Evolutionary conservation across 92 coral and sea anemone genomes (phyloP).

Genomic region (Virgularia gustaviana): DNA sequence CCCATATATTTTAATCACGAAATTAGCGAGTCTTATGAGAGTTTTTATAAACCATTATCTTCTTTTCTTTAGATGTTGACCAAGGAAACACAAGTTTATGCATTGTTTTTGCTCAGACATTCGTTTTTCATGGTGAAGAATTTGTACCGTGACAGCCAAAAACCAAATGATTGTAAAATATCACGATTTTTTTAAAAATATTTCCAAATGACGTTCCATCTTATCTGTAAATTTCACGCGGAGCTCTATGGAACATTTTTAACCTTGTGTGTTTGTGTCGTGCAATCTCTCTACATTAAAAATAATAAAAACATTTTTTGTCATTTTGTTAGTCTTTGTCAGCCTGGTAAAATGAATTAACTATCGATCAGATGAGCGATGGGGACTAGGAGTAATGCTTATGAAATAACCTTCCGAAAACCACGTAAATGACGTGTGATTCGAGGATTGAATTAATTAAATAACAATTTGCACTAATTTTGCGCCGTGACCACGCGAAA

Average conservation of each 20-base stretch:
- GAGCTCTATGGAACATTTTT: neutral
- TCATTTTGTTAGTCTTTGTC: neutral
- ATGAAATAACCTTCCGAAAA: too few species aligned
- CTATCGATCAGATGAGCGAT: too few species aligned
- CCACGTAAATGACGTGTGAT: too few species aligned
- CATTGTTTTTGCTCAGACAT: conserved; percentile 35
- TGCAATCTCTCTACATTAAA: neutral
- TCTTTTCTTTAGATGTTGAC: neutral
- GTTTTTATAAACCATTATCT: neutral
- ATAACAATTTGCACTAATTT: too few species aligned
- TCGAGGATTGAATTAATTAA: too few species aligned
- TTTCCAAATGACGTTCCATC: neutral
- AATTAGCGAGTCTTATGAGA: neutral
- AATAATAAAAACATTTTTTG: neutral
- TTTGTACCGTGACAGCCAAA: conserved; percentile 8
- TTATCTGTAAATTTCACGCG: neutral
- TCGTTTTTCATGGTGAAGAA: conserved; percentile 30
- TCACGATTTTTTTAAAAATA: neutral
- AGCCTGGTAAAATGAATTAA: too few species aligned
- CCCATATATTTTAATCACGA: neutral
- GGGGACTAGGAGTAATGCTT: too few species aligned
- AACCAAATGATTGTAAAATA: neutral
- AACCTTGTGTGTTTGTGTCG: neutral
- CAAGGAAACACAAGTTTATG: conserved; percentile 6
- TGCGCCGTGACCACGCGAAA: too few species aligned